Evolutionary conservation across 2,888 invertebrate genomes (phyloP).

Genomic region (Hydraecia micacea): DNA sequence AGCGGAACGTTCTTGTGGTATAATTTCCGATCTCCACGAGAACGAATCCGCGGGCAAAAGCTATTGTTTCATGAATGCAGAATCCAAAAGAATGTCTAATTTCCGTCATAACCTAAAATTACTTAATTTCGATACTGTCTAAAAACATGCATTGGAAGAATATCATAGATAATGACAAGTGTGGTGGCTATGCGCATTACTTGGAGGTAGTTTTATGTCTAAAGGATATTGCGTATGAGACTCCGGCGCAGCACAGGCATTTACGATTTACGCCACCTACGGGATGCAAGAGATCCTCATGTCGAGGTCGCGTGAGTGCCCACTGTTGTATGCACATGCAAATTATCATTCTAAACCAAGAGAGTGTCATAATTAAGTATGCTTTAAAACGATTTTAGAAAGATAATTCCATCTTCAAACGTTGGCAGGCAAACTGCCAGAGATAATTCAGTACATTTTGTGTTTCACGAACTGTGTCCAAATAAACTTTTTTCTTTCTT

Average conservation of each 20-base stretch:
- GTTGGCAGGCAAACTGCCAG: background rate
- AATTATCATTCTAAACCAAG: background rate
- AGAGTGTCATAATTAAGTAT: background rate
- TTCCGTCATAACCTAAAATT: background rate
- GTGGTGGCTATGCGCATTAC: background rate
- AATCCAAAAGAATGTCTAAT: background rate
- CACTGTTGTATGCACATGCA: background rate
- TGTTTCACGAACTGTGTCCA: too few relatives aligned
- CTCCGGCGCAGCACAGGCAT: background rate
- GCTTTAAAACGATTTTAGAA: background rate
- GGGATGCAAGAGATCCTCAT: background rate
- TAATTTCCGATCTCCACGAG: background rate
- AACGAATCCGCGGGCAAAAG: background rate
- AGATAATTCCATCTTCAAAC: background rate
- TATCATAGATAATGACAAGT: background rate
- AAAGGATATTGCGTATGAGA: constrained; percentile 13
- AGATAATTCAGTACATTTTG: constrained; percentile 10
- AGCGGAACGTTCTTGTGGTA: background rate
- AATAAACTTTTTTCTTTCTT: too few relatives aligned
- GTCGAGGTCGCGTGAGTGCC: background rate
- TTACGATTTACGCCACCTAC: background rate
- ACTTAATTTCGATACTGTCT: background rate
- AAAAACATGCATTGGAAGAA: background rate
- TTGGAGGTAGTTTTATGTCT: background rate
- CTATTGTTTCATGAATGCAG: background rate